Percentiles rank a stretch among this genome's conserved stretches.
These are phyloP conservation scores for Ictalurus punctatus DNA, from an alignment of 2,113 vertebrate genomes.

Conservation along the genomic window DNA sequence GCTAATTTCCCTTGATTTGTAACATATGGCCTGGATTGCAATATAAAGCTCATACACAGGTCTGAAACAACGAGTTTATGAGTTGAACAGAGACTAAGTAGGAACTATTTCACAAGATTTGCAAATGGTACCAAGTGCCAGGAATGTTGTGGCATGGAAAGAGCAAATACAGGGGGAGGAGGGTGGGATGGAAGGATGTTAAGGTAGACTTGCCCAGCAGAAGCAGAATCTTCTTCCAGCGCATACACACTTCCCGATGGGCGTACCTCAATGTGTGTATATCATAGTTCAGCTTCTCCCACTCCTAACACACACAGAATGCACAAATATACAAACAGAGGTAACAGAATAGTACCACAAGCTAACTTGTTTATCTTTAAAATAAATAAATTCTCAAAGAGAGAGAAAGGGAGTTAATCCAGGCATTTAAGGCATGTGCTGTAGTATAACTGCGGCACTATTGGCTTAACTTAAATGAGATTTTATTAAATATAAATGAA, in stretches of 20 bases:
- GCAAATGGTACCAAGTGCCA: neutral
- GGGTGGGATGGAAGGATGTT: neutral
- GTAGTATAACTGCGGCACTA: constrained; percentile 3
- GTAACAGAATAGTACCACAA: neutral
- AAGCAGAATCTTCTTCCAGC: constrained; percentile 87
- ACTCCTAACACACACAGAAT: constrained; percentile 73
- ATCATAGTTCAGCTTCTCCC: constrained; percentile 93
- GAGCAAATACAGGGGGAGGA: neutral
- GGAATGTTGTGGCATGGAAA: constrained; percentile 10
- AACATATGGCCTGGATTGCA: constrained; percentile 7
- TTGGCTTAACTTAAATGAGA: constrained; percentile 6
- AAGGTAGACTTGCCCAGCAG: constrained; percentile 77
- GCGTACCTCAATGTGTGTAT: constrained; percentile 81
- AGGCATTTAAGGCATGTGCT: neutral
- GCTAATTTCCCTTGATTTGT: neutral
- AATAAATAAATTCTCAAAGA: neutral
- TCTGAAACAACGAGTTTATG: neutral
- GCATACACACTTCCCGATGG: constrained; percentile 78
- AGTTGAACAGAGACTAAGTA: neutral
- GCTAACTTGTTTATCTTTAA: neutral
- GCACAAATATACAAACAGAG: constrained; percentile 11
- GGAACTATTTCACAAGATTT: neutral
- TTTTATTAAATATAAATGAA: constrained; percentile 27
- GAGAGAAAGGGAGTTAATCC: neutral
- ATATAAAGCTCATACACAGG: neutral